Evolutionary conservation across 2,113 vertebrate species (phyloP), one percentile per base, ranked within the genome.

Genomic region (Microcebus murinus): DNA sequence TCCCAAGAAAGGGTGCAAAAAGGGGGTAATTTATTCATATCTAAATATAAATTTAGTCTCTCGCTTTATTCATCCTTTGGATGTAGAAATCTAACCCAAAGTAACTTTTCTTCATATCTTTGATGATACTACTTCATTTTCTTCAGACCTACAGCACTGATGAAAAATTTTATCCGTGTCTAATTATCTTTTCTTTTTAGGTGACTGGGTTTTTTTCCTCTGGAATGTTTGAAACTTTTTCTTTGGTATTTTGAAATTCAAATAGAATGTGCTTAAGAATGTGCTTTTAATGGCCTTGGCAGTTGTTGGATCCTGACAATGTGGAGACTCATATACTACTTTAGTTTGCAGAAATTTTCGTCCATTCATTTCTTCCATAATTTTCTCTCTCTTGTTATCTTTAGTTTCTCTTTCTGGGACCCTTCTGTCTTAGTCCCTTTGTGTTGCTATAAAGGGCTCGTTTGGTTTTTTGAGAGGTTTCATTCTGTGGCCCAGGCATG

Each of bases 1-100:
- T 96, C 29, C 73, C 59, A 96, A 74, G 68, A 92, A 96, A 87
- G 15, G 17, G 6, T 92, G 17, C 48, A 92, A 74, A 96, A 52
- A 36, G 55, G 79, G 79, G 25, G 48, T 88, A 76, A 71, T 61
- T 97, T 82, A 55, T 88, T n/a, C 59, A 48, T 87, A 76, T 27
- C 59, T 85, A 81, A 87, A 61, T 82, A 67, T 91, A 86, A 95
- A 96, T 65, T 74, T 95, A 79, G 7, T 83, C n/a, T 39, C 29
- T 95, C 29, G 36, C 50, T 79, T 84, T 94, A 90, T 70, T 94
- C 29, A 79, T 81, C n/a, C 45, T 91, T 87, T 87, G 48, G 0
- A 18, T 96, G 8, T 85, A 74, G 52, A 73, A 92, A 29, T 93
- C 50, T 83, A 81, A 63, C 61, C 61, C 25, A 63, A 94, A 89